Percentiles rank a stretch among this genome's conserved stretches.
These are phyloP conservation scores for Polymixis flavicincta DNA, from an alignment of 2,888 invertebrate genomes.

Conservation along the genomic window DNA sequence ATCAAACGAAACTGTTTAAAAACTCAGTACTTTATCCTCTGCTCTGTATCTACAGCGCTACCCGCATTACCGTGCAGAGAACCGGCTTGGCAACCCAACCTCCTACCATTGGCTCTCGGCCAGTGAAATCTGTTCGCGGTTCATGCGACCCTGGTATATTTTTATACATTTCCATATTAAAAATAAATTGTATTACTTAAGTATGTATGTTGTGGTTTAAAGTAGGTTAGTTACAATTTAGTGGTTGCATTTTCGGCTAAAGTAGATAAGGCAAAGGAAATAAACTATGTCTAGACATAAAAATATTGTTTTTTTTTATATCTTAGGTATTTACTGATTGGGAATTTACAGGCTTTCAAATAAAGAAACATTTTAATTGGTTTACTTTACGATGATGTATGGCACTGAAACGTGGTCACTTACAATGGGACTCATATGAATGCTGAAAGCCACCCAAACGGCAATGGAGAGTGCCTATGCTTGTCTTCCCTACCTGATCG, in stretches of 20 bases:
- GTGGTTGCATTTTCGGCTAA: slow-evolving; percentile 22
- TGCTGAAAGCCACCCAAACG: too few species aligned
- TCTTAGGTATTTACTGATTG: background rate
- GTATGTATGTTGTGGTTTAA: slow-evolving; percentile 48
- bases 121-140: slow-evolving; percentile 63
- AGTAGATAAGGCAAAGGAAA: background rate
- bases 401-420: too few species aligned
- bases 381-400: too few species aligned
- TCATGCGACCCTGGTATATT: slow-evolving; percentile 65
- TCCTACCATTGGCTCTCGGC: slow-evolving; percentile 61
- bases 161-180: slow-evolving; percentile 67
- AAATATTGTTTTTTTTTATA: background rate
- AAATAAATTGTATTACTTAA: slow-evolving; percentile 67
- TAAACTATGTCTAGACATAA: background rate
- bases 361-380: background rate
- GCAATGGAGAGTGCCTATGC: too few species aligned
- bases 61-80: slow-evolving; percentile 72
- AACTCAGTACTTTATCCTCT: slow-evolving; percentile 61
- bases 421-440: too few species aligned
- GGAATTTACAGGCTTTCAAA: background rate
- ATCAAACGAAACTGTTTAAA: slow-evolving; percentile 51
- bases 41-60: slow-evolving; percentile 65
- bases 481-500: too few species aligned
- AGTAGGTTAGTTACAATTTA: slow-evolving; percentile 52
- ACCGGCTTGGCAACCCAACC: slow-evolving; percentile 71